Conservation (phyloP, 2,113 vertebrate genomes). For the Shinisaurus crocodilurus region DNA sequence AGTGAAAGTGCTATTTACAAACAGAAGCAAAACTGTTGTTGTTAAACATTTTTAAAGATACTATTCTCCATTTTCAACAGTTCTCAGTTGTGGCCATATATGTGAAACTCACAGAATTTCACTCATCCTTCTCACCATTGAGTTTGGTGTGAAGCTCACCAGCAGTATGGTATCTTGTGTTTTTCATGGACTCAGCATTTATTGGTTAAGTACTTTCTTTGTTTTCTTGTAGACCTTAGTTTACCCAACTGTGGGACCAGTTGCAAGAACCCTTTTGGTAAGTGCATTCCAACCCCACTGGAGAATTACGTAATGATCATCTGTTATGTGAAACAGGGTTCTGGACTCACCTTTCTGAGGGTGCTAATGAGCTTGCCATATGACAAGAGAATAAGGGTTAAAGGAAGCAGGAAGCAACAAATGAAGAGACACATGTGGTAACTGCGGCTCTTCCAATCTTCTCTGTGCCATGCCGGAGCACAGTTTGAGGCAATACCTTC, state of each 20-base stretch:
- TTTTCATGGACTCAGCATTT: not conserved
- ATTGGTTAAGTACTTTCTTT: not conserved
- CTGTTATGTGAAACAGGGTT: not conserved
- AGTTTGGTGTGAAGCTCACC: not conserved
- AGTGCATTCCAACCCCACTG: not conserved
- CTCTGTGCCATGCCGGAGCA: not conserved
- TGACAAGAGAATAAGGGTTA: not conserved
- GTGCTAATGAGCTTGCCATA: not conserved
- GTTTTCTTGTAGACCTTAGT: not conserved
- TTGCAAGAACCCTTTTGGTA: not conserved
- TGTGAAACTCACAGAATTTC: no score
- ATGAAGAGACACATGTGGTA: not conserved
- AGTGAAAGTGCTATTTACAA: no score
- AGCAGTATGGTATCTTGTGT: not conserved
- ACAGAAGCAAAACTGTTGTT: no score
- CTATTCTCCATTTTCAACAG: no score
- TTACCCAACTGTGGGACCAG: not conserved
- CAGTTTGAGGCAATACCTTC: conserved; percentile 9
- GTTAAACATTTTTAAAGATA: no score
- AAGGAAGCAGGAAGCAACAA: conserved; percentile 5
- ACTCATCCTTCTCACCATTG: no score
- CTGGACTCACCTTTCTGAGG: not conserved
- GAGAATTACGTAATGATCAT: not conserved
- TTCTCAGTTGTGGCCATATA: no score
- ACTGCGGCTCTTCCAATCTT: conserved; percentile 16